Evolutionary conservation across 2,113 vertebrate genomes (phyloP).

Genomic region (Ibidorhyncha struthersii): DNA sequence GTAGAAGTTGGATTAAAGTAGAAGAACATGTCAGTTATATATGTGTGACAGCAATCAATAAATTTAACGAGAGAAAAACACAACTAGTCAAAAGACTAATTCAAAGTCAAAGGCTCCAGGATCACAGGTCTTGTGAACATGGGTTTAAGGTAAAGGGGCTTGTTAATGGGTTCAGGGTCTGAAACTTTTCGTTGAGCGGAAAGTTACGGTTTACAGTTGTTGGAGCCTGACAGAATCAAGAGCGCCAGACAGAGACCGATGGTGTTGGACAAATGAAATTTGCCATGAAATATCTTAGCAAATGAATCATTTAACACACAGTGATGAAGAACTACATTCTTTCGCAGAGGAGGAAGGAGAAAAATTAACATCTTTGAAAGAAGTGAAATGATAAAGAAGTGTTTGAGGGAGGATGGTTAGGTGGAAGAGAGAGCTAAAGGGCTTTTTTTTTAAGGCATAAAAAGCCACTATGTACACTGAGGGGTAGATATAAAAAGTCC

Average conservation of each 20-base stretch:
- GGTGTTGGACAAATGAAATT: neutral
- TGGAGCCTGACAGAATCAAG: neutral
- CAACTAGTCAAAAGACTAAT: neutral
- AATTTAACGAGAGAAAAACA: neutral
- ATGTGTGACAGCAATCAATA: neutral
- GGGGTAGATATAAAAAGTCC: neutral
- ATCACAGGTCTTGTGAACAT: neutral
- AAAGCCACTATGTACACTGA: neutral
- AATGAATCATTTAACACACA: neutral
- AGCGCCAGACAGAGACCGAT: neutral
- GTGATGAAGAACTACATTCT: neutral
- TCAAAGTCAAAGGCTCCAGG: neutral
- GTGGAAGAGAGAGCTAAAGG: neutral
- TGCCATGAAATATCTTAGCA: neutral
- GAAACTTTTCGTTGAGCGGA: neutral
- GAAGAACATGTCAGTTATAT: neutral
- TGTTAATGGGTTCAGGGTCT: neutral
- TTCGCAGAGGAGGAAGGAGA: neutral
- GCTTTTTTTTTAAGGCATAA: neutral
- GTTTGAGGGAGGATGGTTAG: neutral
- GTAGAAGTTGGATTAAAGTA: neutral
- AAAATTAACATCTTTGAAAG: neutral
- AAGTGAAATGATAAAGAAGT: neutral
- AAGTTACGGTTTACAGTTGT: neutral
- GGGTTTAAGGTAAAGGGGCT: neutral